Conservation (phyloP, 2,888 invertebrate species). For the Merodon equestris region DNA sequence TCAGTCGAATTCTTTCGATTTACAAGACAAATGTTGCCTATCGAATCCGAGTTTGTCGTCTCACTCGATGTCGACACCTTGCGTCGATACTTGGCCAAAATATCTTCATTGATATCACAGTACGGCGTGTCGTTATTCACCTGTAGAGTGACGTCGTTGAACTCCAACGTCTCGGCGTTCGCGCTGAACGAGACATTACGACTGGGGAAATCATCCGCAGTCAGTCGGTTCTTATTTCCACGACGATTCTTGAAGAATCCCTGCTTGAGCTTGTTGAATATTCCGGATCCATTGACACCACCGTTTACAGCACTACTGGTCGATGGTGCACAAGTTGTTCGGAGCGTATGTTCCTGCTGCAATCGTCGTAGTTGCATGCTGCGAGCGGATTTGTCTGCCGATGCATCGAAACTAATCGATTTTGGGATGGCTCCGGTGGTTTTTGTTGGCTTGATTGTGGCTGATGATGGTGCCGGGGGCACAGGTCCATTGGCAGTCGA, state of each 20-base stretch:
- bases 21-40: conserved; percentile 74
- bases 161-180: conserved; percentile 71
- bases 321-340: conserved; percentile 19
- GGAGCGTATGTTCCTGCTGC: conserved; percentile 71
- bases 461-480: conserved; percentile 18
- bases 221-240: conserved; percentile 78
- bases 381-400: conserved; percentile 87
- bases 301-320: conserved; percentile 37
- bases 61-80: conserved; percentile 81
- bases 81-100: conserved; percentile 95
- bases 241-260: conserved; percentile 84
- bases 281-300: conserved; percentile 80
- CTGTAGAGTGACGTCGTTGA: conserved; percentile 43
- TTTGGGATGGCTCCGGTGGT: conserved; percentile 93
- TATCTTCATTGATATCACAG: conserved; percentile 92
- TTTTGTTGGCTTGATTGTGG: conserved; percentile 78
- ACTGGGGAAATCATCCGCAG: conserved; percentile 67
- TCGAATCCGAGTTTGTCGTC: conserved; percentile 79
- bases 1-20: conserved; percentile 73
- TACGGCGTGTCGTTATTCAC: conserved; percentile 71
- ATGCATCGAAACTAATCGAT: conserved; percentile 94
- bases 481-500: conserved; percentile 29
- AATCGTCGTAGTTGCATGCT: conserved; percentile 79
- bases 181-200: conserved; percentile 76
- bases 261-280: conserved; percentile 87